Base-by-base conservation (phyloP, 2,888 invertebrate species). In the Neoitamus cyanurus region DNA sequence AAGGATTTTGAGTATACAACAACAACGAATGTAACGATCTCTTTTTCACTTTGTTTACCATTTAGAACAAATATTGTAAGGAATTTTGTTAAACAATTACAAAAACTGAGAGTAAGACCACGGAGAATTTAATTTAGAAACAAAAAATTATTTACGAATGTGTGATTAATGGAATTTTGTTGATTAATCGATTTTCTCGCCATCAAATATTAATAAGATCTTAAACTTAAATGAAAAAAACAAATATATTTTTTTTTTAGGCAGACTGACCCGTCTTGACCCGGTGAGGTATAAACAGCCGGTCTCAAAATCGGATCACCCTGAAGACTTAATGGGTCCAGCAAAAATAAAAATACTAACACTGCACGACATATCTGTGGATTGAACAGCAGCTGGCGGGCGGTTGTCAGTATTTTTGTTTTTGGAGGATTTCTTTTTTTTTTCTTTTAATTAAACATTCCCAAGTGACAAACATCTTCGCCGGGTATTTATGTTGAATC, bases 111-210 rank as follows among this genome's bases (percentile, higher is more conserved):
- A 78, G 28, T 31, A 31, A 78, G 15, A 72, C 73, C 73, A 84
- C 68, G 68, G n/a, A 84, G 72, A 84, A 75, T 70, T 69, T 75
- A 84, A 75, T 70, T 69, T 75, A 84, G 78, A 78, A 84, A 80
- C 36, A 84, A 80, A 80, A 77, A 68, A 48, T 58, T 36, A 69
- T 75, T 84, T 73, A 84, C 84, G 84, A 84, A 84, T 84, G 84
- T 84, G 84, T 84, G 84, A 84, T 84, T 84, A 84, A 84, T 84
- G 25, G 46, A 58, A 73, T 84, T 77, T 83, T 34, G 58, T 37
- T 48, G 58, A n/a, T 30, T 78, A 48, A 20, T 84, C 80, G 58
- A 28, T 70, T 80, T 84, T 72, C 80, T 72, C 25, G n/a, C 36
- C 68, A 42, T 73, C 25, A 72, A 42, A 75, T 82, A n/a, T 34